phyloP scores from a whole-genome alignment of 1,140 invertebrate genomes.

The Panagrolaimus sp. region DNA sequence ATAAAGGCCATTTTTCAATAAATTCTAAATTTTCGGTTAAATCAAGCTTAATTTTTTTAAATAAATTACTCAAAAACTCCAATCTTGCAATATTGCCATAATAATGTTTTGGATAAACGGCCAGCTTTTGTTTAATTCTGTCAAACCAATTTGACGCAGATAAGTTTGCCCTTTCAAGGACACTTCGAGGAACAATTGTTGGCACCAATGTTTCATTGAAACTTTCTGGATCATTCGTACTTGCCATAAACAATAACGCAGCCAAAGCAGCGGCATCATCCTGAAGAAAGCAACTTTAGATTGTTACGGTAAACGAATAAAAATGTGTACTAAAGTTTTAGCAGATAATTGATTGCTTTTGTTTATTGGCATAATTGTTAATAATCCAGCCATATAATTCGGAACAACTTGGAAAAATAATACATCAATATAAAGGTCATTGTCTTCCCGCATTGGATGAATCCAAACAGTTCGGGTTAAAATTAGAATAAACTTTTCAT shows the following conservation, averaged over 20 bases:
- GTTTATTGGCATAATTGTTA: conserved; percentile 66
- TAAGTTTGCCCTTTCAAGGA: conserved; percentile 65
- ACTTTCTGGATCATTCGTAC: conserved; percentile 31
- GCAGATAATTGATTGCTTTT: conserved; percentile 63
- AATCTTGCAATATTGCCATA: conserved; percentile 26
- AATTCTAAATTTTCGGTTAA: conserved; percentile 1
- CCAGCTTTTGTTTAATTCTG: conserved; percentile 23
- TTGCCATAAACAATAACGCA: conserved; percentile 25
- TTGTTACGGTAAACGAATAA: conserved; percentile 47
- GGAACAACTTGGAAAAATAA: conserved; percentile 77
- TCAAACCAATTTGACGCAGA: conserved; percentile 69
- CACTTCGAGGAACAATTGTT: conserved; percentile 21
- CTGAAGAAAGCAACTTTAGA: conserved; percentile 77
- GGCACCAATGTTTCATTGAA: conserved; percentile 45
- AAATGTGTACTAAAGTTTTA: conserved; percentile 20
- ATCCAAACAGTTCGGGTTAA: conserved; percentile 98
- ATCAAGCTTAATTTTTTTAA: conserved; percentile 20
- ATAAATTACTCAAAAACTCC: conserved; percentile 39
- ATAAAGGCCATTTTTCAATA: conserved; percentile 76
- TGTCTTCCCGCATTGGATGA: conserved; percentile 78
- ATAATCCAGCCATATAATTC: conserved; percentile 41
- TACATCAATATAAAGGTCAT: conserved; percentile 86
- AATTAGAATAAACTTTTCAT: conserved; percentile 86
- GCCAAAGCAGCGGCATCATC: conserved; percentile 26
- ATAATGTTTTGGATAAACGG: conserved; percentile 21